These are phyloP conservation scores for Phalera bucephala DNA, from an alignment of 2,888 invertebrate species.

Conservation along the genomic window DNA sequence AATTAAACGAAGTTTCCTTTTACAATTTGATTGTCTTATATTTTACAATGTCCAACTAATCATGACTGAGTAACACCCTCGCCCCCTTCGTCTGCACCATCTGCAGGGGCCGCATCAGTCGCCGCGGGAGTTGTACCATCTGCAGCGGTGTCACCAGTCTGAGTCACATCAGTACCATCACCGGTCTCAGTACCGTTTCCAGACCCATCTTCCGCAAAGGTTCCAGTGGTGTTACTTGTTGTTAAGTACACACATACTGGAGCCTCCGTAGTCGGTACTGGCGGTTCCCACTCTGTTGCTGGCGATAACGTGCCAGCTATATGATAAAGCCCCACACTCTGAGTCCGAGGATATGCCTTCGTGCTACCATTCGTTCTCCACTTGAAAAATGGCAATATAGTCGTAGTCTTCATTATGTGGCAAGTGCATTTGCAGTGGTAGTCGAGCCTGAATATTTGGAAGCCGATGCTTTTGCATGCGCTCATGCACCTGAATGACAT, in stretches of 20 bases:
- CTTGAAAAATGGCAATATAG: slow-evolving; percentile 55
- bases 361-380: slow-evolving; percentile 63
- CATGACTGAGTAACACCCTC: too few relatives aligned
- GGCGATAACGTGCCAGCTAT: slow-evolving; percentile 56
- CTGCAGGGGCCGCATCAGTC: too few relatives aligned
- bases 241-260: not conserved
- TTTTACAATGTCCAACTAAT: too few relatives aligned
- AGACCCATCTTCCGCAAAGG: not conserved
- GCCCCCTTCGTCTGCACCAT: too few relatives aligned
- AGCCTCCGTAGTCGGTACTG: not conserved
- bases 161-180: not conserved
- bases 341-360: slow-evolving; percentile 38
- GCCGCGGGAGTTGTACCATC: not conserved
- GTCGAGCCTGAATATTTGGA: slow-evolving; percentile 52
- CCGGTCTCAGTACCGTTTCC: not conserved
- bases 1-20: too few relatives aligned
- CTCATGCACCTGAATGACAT: slow-evolving; percentile 63
- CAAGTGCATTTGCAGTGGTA: slow-evolving; percentile 58
- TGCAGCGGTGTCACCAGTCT: not conserved
- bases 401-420: slow-evolving; percentile 53
- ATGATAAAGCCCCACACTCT: slow-evolving; percentile 51
- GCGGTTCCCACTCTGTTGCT: slow-evolving; percentile 1
- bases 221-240: not conserved
- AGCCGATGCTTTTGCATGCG: slow-evolving; percentile 61
- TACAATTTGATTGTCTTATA: too few relatives aligned